These are phyloP conservation scores for Diplosoma virens DNA, from an alignment of 23 tunicate genomes.

Conservation along the genomic window DNA sequence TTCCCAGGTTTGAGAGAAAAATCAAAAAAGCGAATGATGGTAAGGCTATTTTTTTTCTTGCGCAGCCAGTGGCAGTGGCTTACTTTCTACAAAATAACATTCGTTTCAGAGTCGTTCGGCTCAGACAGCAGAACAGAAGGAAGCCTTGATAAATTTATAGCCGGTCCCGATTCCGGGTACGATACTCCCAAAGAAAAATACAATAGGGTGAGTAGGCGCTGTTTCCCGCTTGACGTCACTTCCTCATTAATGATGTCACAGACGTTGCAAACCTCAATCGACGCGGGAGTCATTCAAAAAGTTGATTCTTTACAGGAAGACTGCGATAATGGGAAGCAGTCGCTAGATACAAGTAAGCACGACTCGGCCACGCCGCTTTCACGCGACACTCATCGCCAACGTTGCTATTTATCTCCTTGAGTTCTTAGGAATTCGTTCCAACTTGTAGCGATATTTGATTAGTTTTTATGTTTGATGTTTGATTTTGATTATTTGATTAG, in stretches of 20 bases:
- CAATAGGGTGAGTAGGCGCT: neutral
- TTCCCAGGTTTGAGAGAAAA: slow-evolving; percentile 18
- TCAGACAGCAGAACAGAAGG: neutral
- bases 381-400: neutral
- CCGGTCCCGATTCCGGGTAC: slow-evolving; percentile 14
- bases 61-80: neutral
- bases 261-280: neutral
- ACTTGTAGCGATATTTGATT: too few species aligned
- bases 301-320: neutral
- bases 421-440: too few species aligned
- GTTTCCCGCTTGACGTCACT: neutral
- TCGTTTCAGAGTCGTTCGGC: neutral
- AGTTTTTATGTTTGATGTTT: too few species aligned
- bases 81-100: neutral
- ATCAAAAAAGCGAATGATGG: neutral
- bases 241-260: neutral
- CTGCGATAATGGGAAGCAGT: neutral
- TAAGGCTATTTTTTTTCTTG: neutral
- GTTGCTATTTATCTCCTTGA: too few species aligned
- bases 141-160: neutral
- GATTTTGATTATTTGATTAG: too few species aligned
- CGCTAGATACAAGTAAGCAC: neutral
- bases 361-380: too few species aligned
- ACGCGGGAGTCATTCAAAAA: neutral
- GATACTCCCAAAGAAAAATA: slow-evolving; percentile 8